Conservation (phyloP, 1,140 invertebrate species). For the Heliconius eleuchia region DNA sequence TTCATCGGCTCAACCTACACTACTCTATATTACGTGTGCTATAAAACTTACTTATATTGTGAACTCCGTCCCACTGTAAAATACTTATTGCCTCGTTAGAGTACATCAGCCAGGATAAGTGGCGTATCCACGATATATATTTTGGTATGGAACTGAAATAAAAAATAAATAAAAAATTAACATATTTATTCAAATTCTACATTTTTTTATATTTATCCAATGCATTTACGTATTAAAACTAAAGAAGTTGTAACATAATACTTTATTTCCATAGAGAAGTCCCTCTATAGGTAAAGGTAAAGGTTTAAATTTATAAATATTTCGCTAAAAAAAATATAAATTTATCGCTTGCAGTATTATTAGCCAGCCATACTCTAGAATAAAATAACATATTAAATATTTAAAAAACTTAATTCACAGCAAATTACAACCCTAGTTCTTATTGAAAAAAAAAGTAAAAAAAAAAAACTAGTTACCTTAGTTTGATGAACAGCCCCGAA, state of each 20-base stretch:
- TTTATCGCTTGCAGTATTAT: neutral
- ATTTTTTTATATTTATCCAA: too few relatives aligned
- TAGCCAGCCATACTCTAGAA: neutral
- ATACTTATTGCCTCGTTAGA: slow-evolving; percentile 94
- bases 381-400: too few relatives aligned
- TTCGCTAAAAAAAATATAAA: neutral
- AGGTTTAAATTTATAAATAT: too few relatives aligned
- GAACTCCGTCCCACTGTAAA: slow-evolving; percentile 88
- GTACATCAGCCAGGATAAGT: slow-evolving; percentile 96
- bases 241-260: too few relatives aligned
- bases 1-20: too few relatives aligned
- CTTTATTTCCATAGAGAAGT: too few relatives aligned
- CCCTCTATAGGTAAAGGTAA: too few relatives aligned
- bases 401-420: neutral
- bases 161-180: neutral
- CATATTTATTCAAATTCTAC: too few relatives aligned
- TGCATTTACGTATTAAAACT: too few relatives aligned
- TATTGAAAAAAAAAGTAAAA: neutral
- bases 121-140: slow-evolving; percentile 92
- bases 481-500: slow-evolving; percentile 91
- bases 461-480: slow-evolving; percentile 82
- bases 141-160: slow-evolving; percentile 87
- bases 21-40: too few relatives aligned
- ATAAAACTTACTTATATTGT: slow-evolving; percentile 88
- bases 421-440: neutral